Evolutionary conservation across 2,113 vertebrate species (phyloP), one percentile per base, ranked within the genome.

Genomic region (Dipodomys ordii): DNA sequence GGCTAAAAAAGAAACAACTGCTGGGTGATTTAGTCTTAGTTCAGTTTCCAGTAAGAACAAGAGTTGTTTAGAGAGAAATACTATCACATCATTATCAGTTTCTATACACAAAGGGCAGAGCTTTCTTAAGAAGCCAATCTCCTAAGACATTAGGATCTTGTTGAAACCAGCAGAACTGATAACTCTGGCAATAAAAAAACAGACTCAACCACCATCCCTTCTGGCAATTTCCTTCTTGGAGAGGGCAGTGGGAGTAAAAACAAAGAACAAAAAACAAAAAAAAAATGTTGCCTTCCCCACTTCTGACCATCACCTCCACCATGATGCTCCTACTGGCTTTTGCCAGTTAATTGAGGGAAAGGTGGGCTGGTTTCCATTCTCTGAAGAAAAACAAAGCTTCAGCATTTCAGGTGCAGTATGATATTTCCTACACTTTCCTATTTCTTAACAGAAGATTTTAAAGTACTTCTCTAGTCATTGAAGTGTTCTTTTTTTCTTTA

Each of bases 381-480:
- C 97, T 97, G 95, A 97, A 98, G 83, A 81, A 93, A 71, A 83
- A 32, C 65, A 60, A 96, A 92, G 90, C 98, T 98, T 98, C 98
- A 97, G 96, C 97, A 97, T 98, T 98, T 98, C 97, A 95, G 97
- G 97, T 97, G 98, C 98, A 97, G 98, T 90, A 73, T 93, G 98
- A 94, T 97, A 97, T 98, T 98, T 98, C 98, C 97, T 98, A 98
- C 98, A 92, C 95, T 98, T 98, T 98, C 98, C 98, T 98, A 98
- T 97, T 98, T 98, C 98, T 98, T 98, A 98, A 98, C 93, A 97
- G 95, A 98, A 97, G 96, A 98, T 98, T 99, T 99, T 98, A 98
- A 98, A 98, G 95, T 94, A 98, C 98, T 98, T 98, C 98, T 98
- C 97, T 97, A 98, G 97, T 98, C 98, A 98, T 97, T 98, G 97